Base-by-base conservation (phyloP, 2,888 invertebrate species). In the Adelognathus sp. region DNA sequence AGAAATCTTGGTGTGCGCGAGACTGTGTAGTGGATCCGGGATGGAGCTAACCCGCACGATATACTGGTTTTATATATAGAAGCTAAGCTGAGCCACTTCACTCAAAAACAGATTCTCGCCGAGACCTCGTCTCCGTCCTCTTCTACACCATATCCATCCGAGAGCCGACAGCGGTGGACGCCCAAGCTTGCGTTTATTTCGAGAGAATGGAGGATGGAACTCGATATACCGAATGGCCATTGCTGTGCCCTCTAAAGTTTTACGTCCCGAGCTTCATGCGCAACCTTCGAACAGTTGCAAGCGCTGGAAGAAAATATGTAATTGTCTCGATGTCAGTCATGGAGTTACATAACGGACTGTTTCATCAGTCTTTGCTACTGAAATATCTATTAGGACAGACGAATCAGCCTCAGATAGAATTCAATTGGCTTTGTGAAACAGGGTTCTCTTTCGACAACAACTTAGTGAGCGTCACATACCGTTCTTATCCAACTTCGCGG, bases 91-190 rank as follows among this genome's bases (percentile, higher is more conserved):
- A 36, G 61, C 63, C 71, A 72, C 71, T 71, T 72, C 72, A 67
- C 75, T 75, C 56, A 67, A 75, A 71, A 71, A 75, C 79, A 75
- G 79, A 79, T 79, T 79, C 56, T 52, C 31, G 46, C 61, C 61
- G 52, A 79, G 71, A 72, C 66, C 61, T 67, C 52, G 31, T 56
- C 50, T 41, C 54, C 9, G 46, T 69, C 29, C 61, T 31, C 36
- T 58, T 60, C 16, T 61, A 67, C 33, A 69, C 61, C 52, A 74
- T 64, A 74, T 66, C 70, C 67, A 60, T 71, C 52, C 46, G 56
- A 71, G 71, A 52, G 72, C 71, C 56, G 71, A 67, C 54, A 39
- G 39, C 36, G 63, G 71, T 63, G 41, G 67, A 11, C 6, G 18
- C 21, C 54, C 58, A 18, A 39, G 71, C 46, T 50, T 56, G 50